Percentiles rank a stretch among this genome's conserved stretches.
Evolutionary conservation across 2,113 vertebrate genomes (phyloP).

Genomic region (Alligator mississippiensis): DNA sequence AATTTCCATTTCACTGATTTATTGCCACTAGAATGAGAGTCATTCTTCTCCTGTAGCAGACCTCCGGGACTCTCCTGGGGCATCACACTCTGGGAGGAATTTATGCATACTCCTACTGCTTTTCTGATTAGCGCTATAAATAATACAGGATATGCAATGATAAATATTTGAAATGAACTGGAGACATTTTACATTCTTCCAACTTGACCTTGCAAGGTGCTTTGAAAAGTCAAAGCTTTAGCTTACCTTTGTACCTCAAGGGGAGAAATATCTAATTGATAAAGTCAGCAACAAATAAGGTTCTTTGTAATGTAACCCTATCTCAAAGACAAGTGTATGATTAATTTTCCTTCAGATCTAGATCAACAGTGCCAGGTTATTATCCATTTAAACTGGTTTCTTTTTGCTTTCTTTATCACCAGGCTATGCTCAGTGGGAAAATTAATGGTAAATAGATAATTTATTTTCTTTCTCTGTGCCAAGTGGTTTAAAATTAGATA

Average conservation of each 20-base stretch:
- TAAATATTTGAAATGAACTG: conserved; percentile 25
- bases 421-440: conserved; percentile 9
- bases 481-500: conserved; percentile 46
- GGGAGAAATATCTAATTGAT: not conserved
- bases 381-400: not conserved
- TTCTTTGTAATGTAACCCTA: not conserved
- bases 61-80: not conserved
- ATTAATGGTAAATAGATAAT: conserved; percentile 51
- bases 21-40: not conserved
- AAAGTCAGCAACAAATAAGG: not conserved
- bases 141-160: conserved; percentile 18
- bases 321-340: not conserved
- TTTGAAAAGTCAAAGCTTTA: conserved; percentile 57
- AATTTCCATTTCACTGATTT: conserved; percentile 38
- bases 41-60: not conserved
- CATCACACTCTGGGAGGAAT: not conserved
- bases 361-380: conserved; percentile 15
- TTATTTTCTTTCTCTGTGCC: conserved; percentile 25
- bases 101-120: not conserved
- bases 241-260: not conserved
- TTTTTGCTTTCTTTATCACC: conserved; percentile 38
- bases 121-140: conserved; percentile 49
- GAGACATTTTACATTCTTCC: not conserved
- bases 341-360: conserved; percentile 48
- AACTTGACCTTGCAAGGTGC: conserved; percentile 4